phyloP scores from a whole-genome alignment of 2,888 invertebrate species.

The Plebejus melissa region DNA sequence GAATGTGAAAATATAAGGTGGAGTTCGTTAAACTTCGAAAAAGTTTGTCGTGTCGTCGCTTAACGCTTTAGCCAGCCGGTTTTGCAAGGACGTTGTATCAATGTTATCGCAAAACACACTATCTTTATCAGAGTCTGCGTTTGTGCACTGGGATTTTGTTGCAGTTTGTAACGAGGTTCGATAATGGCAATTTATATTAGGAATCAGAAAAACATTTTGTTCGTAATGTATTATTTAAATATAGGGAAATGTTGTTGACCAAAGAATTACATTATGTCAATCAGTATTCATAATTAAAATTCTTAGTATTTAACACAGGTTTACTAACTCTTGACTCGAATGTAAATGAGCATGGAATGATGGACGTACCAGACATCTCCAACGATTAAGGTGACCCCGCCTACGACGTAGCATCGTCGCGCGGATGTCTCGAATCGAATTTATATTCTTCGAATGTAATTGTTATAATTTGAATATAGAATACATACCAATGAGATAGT shows the following conservation, averaged over 20 bases:
- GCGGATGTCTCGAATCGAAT: neutral
- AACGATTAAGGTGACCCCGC: neutral
- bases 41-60: neutral
- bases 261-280: too few relatives aligned
- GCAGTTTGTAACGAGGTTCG: neutral
- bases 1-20: neutral
- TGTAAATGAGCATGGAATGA: neutral
- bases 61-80: neutral
- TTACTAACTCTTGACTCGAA: neutral
- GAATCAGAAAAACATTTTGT: neutral
- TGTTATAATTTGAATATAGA: neutral
- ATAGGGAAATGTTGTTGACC: too few relatives aligned
- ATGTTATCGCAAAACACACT: conserved; percentile 6
- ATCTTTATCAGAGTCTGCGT: neutral
- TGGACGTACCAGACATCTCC: neutral
- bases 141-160: neutral
- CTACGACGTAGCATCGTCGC: neutral
- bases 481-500: neutral
- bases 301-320: neutral
- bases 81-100: conserved; percentile 4
- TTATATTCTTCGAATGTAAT: neutral
- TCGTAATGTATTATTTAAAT: too few relatives aligned
- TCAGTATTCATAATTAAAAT: neutral
- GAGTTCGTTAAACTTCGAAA: conserved; percentile 9
- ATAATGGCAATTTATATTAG: neutral